phyloP scores from a whole-genome alignment of 2,113 vertebrate genomes.

The Rattus norvegicus region GRCr8 NC_086028.1:65396001-65396500 shows the following conservation, averaged over 20 bases:
- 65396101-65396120: not conserved
- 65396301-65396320: not conserved
- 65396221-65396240: conserved; percentile 3
- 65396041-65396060: not conserved
- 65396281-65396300: not conserved
- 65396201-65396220: not conserved
- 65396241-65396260: not conserved
- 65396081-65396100: not conserved
- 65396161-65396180: not conserved
- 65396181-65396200: not conserved
- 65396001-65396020: not conserved
- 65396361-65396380: conserved; percentile 47
- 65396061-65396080: not conserved
- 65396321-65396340: not conserved
- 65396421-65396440: not conserved
- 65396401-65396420: not conserved
- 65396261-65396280: not conserved
- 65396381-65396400: conserved; percentile 27
- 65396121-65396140: not conserved
- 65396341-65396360: conserved; percentile 4
- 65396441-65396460: too few relatives aligned
- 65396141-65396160: not conserved
- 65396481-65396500: too few relatives aligned
- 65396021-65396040: not conserved
- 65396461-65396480: too few relatives aligned